A percentile compares a stretch with the other conserved stretches of the same genome.
phyloP scores from a whole-genome alignment of 2,888 invertebrate species.

The Cryptops parisi region DNA sequence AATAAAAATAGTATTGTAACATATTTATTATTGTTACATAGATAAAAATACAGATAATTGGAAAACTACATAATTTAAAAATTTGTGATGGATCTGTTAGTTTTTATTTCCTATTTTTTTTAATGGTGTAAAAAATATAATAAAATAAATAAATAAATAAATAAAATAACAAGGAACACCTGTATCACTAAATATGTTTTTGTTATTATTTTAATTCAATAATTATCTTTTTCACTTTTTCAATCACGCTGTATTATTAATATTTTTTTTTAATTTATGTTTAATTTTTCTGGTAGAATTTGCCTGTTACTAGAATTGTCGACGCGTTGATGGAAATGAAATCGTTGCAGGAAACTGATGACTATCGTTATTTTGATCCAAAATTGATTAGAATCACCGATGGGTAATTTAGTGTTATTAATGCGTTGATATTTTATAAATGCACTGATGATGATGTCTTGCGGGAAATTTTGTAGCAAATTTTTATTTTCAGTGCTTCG shows the following conservation, averaged over 20 bases:
- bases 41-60: neutral
- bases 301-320: conserved; percentile 85
- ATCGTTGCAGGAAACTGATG: conserved; percentile 60
- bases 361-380: conserved; percentile 88
- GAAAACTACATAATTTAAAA: neutral
- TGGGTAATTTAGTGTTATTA: conserved; percentile 19
- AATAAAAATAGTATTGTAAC: neutral
- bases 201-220: conserved; percentile 12
- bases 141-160: too few species aligned
- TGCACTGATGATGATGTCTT: too few species aligned
- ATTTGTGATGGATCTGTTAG: neutral
- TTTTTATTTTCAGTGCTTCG: conserved; percentile 20
- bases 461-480: too few species aligned
- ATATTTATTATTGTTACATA: too few species aligned
- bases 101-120: too few species aligned
- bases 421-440: conserved; percentile 4
- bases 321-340: conserved; percentile 74
- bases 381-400: conserved; percentile 56
- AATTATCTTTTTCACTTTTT: conserved; percentile 9
- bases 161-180: too few species aligned
- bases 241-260: too few species aligned
- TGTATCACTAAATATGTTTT: conserved; percentile 7
- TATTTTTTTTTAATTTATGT: too few species aligned
- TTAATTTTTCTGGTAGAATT: too few species aligned
- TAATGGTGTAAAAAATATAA: too few species aligned